Evolutionary conservation across 1,140 invertebrate genomes (phyloP).

Genomic region (Temnothorax longispinosus): DNA sequence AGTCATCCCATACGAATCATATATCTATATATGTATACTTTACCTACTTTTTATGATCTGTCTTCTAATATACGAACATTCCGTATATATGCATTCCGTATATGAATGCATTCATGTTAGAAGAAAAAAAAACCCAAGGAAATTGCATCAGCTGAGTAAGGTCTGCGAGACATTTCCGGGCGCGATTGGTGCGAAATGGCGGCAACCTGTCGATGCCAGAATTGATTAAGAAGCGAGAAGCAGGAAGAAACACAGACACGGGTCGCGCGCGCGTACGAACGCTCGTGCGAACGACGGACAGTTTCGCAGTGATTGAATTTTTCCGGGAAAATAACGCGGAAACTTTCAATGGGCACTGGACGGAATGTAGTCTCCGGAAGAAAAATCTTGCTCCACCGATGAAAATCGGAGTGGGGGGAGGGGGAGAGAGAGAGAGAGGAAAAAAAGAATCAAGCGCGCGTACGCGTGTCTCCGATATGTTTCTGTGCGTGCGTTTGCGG

Average conservation of each 20-base stretch:
- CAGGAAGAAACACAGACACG: background rate
- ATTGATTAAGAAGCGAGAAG: constrained; percentile 52
- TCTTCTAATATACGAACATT: background rate
- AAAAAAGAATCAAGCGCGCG: background rate
- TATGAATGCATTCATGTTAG: too few relatives aligned
- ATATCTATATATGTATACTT: background rate
- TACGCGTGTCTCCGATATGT: background rate
- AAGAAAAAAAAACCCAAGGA: background rate
- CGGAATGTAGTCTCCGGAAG: constrained; percentile 4
- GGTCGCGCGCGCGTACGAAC: background rate
- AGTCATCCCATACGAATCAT: background rate
- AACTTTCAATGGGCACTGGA: constrained; percentile 25
- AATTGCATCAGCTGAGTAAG: constrained; percentile 12
- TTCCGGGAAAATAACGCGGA: constrained; percentile 46
- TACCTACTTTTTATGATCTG: background rate
- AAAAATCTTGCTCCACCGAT: background rate
- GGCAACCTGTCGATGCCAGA: constrained; percentile 37
- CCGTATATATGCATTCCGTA: background rate
- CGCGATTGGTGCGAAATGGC: constrained; percentile 9
- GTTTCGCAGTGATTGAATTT: constrained; percentile 51
- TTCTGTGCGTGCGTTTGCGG: constrained; percentile 8
- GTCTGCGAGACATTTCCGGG: constrained; percentile 21
- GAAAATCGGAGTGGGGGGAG: background rate
- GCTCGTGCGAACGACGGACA: constrained; percentile 18
- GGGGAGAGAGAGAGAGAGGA: background rate